Percentiles rank a stretch among this genome's conserved stretches.
phyloP scores from a whole-genome alignment of 2,113 vertebrate species.

The Carassius gibelio region DNA sequence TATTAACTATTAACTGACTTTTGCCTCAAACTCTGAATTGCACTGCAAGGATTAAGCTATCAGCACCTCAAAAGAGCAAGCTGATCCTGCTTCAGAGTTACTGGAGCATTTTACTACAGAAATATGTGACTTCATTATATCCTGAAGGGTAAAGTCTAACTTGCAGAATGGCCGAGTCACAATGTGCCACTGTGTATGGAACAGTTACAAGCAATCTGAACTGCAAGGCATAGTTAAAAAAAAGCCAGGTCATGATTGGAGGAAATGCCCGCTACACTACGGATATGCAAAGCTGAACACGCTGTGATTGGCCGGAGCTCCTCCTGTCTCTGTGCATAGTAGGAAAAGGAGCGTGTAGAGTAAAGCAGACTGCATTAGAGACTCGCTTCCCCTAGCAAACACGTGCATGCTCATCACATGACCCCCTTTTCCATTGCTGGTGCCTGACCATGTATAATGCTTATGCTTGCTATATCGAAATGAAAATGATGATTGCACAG shows the following conservation, averaged over 20 bases:
- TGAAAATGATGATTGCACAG: conserved; percentile 56
- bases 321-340: conserved; percentile 36
- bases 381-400: conserved; percentile 34
- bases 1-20: too few species aligned
- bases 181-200: conserved; percentile 21
- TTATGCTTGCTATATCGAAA: conserved; percentile 57
- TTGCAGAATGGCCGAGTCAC: conserved; percentile 2
- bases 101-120: conserved; percentile 40
- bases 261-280: conserved; percentile 40
- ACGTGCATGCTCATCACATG: conserved; percentile 58
- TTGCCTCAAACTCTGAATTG: too few species aligned
- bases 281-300: conserved; percentile 52
- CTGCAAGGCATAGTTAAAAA: not conserved
- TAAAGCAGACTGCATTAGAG: conserved; percentile 31
- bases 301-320: conserved; percentile 51
- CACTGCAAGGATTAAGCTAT: not conserved
- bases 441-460: conserved; percentile 30
- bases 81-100: conserved; percentile 29
- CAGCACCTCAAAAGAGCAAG: conserved; percentile 16
- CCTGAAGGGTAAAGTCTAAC: conserved; percentile 49
- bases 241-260: conserved; percentile 21
- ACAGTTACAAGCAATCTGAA: conserved; percentile 24
- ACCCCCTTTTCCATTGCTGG: conserved; percentile 19
- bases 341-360: conserved; percentile 18
- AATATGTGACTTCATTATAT: conserved; percentile 30